A percentile compares a stretch with the other conserved stretches of the same genome.
Conservation (phyloP, 2,888 invertebrate genomes). For the Taphrorychus bicolor region DNA sequence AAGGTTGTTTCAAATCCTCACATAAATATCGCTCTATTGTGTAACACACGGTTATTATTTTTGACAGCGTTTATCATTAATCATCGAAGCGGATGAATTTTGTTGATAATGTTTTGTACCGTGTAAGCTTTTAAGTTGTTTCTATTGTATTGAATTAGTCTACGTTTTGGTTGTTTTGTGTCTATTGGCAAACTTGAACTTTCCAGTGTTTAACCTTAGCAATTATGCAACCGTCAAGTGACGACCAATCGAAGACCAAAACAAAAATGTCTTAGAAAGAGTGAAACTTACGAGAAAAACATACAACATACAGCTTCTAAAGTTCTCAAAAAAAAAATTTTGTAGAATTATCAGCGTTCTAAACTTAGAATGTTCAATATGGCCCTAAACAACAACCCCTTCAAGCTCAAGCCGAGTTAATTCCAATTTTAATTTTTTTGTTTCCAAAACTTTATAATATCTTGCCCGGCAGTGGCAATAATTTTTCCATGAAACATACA, state of each 20-base stretch:
- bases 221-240: too few species aligned
- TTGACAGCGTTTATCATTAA: constrained; percentile 39
- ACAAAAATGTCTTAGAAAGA: too few species aligned
- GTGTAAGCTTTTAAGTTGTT: not conserved
- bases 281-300: too few species aligned
- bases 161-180: not conserved
- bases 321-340: too few species aligned
- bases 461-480: not conserved
- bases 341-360: too few species aligned
- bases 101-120: not conserved
- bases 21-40: constrained; percentile 37
- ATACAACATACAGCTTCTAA: too few species aligned
- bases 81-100: constrained; percentile 6
- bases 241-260: too few species aligned
- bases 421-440: not conserved
- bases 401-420: too few species aligned
- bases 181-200: not conserved
- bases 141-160: not conserved
- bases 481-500: constrained; percentile 2
- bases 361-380: too few species aligned
- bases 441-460: too few species aligned
- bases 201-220: not conserved
- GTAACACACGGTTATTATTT: constrained; percentile 19
- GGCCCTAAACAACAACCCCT: too few species aligned
- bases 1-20: constrained; percentile 41